Evolutionary conservation across 2,797 vertebrate genomes (phyloP).

Genomic region (Notamacropus eugenii): DNA sequence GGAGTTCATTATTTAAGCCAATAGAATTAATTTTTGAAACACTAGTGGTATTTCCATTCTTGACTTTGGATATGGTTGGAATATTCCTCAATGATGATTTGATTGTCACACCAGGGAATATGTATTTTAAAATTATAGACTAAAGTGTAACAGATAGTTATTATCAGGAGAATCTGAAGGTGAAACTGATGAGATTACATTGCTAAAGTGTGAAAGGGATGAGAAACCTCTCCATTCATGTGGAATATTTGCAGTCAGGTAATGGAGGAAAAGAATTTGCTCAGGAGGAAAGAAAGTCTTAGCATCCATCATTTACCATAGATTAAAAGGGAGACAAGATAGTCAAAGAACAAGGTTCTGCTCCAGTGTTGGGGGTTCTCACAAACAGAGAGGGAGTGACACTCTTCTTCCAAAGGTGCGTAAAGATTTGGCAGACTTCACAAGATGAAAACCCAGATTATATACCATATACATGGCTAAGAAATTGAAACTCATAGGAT

Average conservation of each 20-base stretch:
- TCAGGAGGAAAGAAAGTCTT: slow-evolving; percentile 25
- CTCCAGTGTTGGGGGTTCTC: not conserved
- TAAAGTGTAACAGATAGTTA: slow-evolving; percentile 44
- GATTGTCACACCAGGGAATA: slow-evolving; percentile 48
- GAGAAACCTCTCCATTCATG: slow-evolving; percentile 30
- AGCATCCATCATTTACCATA: slow-evolving; percentile 38
- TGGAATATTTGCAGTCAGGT: slow-evolving; percentile 25
- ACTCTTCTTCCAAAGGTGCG: slow-evolving; percentile 14
- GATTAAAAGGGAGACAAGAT: slow-evolving; percentile 34
- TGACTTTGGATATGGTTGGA: slow-evolving; percentile 41
- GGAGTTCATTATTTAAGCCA: slow-evolving; percentile 38
- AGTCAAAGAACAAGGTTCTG: slow-evolving; percentile 16
- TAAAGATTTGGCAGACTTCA: not conserved
- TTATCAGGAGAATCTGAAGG: slow-evolving; percentile 68
- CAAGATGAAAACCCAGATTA: not conserved
- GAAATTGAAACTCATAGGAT: not conserved
- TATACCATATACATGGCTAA: not conserved
- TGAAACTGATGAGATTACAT: slow-evolving; percentile 66
- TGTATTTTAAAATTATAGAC: slow-evolving; percentile 58
- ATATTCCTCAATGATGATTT: slow-evolving; percentile 54
- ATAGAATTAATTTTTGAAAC: slow-evolving; percentile 62
- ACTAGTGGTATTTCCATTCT: slow-evolving; percentile 44
- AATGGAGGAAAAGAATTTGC: not conserved
- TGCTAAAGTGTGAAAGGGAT: slow-evolving; percentile 45
- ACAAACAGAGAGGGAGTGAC: slow-evolving; percentile 14